Evolutionary conservation across 2,113 vertebrate species (phyloP), one percentile per base, ranked within the genome.

Genomic region (Caretta caretta): DNA sequence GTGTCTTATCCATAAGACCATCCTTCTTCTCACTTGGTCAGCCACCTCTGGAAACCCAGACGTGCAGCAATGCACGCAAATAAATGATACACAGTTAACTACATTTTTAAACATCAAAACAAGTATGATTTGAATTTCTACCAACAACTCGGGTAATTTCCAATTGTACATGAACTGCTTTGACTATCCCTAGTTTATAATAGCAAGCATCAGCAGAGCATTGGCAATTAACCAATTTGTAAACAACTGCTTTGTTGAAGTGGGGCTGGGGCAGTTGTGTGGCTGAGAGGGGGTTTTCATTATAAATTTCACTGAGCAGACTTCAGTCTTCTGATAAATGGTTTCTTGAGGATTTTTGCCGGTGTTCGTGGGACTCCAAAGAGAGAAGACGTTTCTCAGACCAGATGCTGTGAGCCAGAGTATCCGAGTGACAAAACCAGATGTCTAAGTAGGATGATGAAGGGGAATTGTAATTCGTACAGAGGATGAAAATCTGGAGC

Each of bases 331-430:
- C 53, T 93, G 90, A 96, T 86, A 91, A 96, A 97, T 94, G 90
- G 93, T 78, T 96, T 97, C 95, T 93, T 49, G 88, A 97, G 93
- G 95, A 76, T 38, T 94, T 97, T 93, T 95, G 82, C 76, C 84
- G 86, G 96, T 89, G 92, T 86, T 38, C 49, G 78, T 92, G 86
- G 65, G 84, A 82, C 89, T 95, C 96, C 10, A 75, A 95, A 91
- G 95, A 93, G 89, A 81, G 49, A 76, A 94, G 95, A 89, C 50
- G n/a, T 96, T 90, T 96, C 97, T 97, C 96, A 96, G 93, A 22
- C 83, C 97, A 97, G 96, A 88, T 97, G 96, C 76, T 93, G 83
- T 53, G 86, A 97, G 91, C 24, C 92, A 59, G 69, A 88, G 83
- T 17, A 93, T 87, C 88, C 87, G 92, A 91, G 91, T 81, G 91